phyloP scores from a whole-genome alignment of 1,140 invertebrate species.

The Megalonaias nervosa region DNA sequence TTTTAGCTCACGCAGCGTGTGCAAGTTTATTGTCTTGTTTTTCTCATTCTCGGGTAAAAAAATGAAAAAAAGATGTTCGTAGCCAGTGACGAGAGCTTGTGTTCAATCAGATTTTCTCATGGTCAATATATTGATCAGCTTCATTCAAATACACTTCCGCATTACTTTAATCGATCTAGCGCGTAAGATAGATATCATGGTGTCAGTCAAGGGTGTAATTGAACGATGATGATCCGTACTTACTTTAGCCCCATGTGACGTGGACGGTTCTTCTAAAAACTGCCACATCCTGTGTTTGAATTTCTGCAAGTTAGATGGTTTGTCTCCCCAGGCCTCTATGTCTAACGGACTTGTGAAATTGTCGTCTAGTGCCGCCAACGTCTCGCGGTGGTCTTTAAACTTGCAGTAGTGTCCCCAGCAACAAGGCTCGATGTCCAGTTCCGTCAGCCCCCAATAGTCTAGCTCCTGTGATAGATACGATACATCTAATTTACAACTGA shows the following conservation, averaged over 20 bases:
- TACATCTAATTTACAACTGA: neutral
- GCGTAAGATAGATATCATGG: no score
- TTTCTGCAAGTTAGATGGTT: conserved; percentile 44
- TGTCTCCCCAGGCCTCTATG: conserved; percentile 49
- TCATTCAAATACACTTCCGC: no score
- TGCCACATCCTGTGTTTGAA: conserved; percentile 64
- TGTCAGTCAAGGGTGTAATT: no score
- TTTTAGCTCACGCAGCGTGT: no score
- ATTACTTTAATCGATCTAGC: no score
- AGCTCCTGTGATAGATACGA: conserved; percentile 56
- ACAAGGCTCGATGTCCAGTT: conserved; percentile 68
- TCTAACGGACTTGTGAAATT: conserved; percentile 62
- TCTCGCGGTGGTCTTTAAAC: conserved; percentile 65
- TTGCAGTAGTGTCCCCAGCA: conserved; percentile 70
- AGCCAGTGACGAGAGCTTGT: no score
- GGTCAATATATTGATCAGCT: no score
- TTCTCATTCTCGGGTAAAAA: no score
- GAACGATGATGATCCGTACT: neutral
- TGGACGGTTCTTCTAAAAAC: conserved; percentile 65
- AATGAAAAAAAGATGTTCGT: no score
- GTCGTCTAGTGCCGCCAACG: conserved; percentile 66
- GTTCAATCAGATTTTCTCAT: no score
- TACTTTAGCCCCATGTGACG: conserved; percentile 65
- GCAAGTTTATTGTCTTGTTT: no score
- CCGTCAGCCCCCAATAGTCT: conserved; percentile 68